Evolutionary conservation across 1,140 invertebrate species (phyloP), one percentile per base, ranked within the genome.

Genomic region (Caenorhabditis brenneri): DNA sequence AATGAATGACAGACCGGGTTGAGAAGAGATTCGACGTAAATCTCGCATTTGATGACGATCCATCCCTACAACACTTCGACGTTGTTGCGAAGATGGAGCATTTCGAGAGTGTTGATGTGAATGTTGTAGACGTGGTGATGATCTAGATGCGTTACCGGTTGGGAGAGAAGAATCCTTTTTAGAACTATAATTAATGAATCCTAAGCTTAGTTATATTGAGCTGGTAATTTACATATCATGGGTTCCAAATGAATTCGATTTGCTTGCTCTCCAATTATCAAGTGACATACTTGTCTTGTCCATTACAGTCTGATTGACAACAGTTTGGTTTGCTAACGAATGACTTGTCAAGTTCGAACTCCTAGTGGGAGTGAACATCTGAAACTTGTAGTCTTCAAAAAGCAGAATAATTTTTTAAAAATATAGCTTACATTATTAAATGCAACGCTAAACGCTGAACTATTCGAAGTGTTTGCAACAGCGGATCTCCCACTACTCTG

Each of bases 1-100:
- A 51, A n/a, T 51, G 49, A 51, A 51, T n/a, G 58, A 74, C 65
- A 74, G 33, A 74, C 65, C 65, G 65, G 65, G 65, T 42, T 74
- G 65, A 42, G 65, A 74, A 4, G 65, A 74, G 22, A 74, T 74
- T 74, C 65, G 65, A 42, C 65, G 65, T 36, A 74, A 42, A 27
- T 74, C 65, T 74, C 36, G 65, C 9, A 74, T 10, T n/a, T 74
- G 16, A 10, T 74, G 65, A 12, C 65, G 65, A 42, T 74, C 65
- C n/a, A 74, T 22, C 24, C 65, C 65, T 27, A 19, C 24, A 4
- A 36, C 22, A 27, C 65, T 74, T 42, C 60, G 60, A 36, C 60
- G 60, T n/a, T 74, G 33, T 24, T 74, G 33, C 12, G 65, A 39
- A 12, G 36, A 12, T 74, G 65, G 65, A 74, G 65, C 36, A 46